A percentile compares a stretch with the other conserved stretches of the same genome.
Conservation (phyloP, 2,797 vertebrate genomes). For the Eulemur mongoz region DNA sequence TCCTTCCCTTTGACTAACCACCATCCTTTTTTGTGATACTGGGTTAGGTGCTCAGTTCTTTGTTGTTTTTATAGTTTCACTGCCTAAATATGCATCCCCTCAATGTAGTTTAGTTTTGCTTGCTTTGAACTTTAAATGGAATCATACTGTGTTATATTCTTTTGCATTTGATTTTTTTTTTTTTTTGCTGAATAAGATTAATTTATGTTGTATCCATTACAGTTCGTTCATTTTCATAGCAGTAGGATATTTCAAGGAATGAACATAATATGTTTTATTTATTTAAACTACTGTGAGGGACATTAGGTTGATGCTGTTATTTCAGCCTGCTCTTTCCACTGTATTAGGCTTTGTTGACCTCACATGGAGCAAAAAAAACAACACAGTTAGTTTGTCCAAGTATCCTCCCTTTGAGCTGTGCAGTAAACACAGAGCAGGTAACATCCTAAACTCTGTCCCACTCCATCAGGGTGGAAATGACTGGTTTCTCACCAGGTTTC, state of each 20-base stretch:
- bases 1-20: neutral
- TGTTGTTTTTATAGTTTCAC: neutral
- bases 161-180: neutral
- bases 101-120: neutral
- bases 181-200: neutral
- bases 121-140: neutral
- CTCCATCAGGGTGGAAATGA: neutral
- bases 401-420: neutral
- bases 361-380: neutral
- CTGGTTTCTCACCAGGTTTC: neutral
- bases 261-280: neutral
- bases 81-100: neutral
- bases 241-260: neutral
- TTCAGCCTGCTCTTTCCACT: accelerated
- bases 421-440: too few species aligned
- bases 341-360: neutral
- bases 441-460: neutral
- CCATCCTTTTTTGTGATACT: neutral
- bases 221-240: neutral
- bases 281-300: neutral
- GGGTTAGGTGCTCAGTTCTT: neutral
- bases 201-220: neutral
- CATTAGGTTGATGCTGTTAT: neutral
- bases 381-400: neutral
- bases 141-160: neutral